A percentile compares a stretch with the other conserved stretches of the same genome.
Conservation (phyloP, 2,888 invertebrate genomes). For the Epistrophe eligans region DNA sequence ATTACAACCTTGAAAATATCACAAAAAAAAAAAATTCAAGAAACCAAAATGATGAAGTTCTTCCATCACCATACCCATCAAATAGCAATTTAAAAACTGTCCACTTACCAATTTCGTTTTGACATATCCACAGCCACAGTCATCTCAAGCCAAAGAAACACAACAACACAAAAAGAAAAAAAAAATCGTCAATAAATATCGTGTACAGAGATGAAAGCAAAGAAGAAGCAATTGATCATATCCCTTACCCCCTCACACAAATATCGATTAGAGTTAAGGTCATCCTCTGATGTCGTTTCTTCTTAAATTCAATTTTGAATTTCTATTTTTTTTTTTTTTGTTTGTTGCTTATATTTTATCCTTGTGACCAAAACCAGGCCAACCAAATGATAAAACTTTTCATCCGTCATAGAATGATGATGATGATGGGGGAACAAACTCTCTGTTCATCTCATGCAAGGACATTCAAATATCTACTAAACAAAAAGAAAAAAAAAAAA, state of each 20-base stretch:
- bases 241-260: background rate
- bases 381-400: slow-evolving; percentile 61
- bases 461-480: slow-evolving; percentile 55
- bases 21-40: background rate
- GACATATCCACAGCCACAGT: slow-evolving; percentile 22
- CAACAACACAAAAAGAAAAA: background rate
- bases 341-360: background rate
- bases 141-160: background rate
- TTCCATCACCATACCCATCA: slow-evolving; percentile 39
- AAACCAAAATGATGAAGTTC: slow-evolving; percentile 13
- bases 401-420: background rate
- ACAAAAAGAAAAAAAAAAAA: no score
- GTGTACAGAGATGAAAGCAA: slow-evolving; percentile 3
- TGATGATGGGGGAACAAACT: background rate
- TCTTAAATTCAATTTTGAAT: slow-evolving; percentile 67
- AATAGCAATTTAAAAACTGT: slow-evolving; percentile 66
- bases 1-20: slow-evolving; percentile 22
- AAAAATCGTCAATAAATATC: background rate
- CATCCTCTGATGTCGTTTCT: slow-evolving; percentile 25
- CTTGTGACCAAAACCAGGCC: slow-evolving; percentile 43
- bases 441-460: slow-evolving; percentile 28
- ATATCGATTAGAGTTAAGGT: slow-evolving; percentile 55
- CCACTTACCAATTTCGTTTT: slow-evolving; percentile 59
- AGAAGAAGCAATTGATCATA: slow-evolving; percentile 56
- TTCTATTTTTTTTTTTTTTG: background rate